Conservation (phyloP, 2,888 invertebrate genomes). For the Himalopsyche kuldschensis region DNA sequence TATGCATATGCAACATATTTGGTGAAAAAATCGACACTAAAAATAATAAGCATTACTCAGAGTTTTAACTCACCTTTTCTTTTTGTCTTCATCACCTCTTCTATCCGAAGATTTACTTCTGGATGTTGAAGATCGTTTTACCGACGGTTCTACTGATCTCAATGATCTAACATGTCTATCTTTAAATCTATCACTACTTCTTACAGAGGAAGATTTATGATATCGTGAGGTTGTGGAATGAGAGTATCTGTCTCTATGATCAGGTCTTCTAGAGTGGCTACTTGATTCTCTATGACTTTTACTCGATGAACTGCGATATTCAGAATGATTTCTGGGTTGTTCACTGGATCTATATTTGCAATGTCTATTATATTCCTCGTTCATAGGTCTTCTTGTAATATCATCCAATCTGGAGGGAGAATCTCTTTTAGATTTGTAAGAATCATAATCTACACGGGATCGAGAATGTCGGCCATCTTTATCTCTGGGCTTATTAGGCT, state of each 20-base stretch:
- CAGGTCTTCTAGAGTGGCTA: not conserved
- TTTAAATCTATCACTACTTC: not conserved
- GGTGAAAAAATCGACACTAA: not conserved
- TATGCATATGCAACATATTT: too few relatives aligned
- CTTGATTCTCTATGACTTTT: not conserved
- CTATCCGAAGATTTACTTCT: not conserved
- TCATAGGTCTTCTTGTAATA: not conserved
- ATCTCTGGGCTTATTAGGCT: too few relatives aligned
- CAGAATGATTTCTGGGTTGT: not conserved
- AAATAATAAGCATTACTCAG: not conserved
- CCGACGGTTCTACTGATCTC: not conserved
- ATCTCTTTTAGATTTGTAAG: not conserved
- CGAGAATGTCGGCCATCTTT: too few relatives aligned
- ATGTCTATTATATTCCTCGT: not conserved
- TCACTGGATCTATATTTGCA: not conserved
- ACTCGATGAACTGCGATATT: not conserved
- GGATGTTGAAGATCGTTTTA: not conserved
- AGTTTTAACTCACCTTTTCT: not conserved
- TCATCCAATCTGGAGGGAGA: not conserved
- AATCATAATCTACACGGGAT: not conserved
- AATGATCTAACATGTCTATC: not conserved
- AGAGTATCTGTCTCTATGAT: not conserved
- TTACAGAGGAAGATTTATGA: not conserved
- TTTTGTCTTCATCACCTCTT: not conserved
- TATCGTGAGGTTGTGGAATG: not conserved